phyloP scores from a whole-genome alignment of 2,797 vertebrate species.

The Novumbra hubbsi region DNA sequence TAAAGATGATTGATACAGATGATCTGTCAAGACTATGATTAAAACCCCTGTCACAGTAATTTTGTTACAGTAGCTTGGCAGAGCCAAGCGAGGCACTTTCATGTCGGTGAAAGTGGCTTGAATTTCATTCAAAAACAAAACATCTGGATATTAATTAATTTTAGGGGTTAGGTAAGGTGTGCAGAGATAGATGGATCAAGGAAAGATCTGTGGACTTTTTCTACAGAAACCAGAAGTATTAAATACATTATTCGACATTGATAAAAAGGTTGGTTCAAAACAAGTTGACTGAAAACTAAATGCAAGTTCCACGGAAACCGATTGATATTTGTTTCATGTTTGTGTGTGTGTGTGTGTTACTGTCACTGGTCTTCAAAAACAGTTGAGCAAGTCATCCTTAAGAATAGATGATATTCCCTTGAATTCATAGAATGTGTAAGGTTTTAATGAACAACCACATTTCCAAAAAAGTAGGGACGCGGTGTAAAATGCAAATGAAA shows the following conservation, averaged over 20 bases:
- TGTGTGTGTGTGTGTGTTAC: slow-evolving; percentile 3
- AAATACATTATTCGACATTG: slow-evolving; percentile 2
- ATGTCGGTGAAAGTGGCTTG: slow-evolving; percentile 36
- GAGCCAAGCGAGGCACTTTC: slow-evolving; percentile 40
- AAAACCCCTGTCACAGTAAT: slow-evolving; percentile 66
- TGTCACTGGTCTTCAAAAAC: slow-evolving; percentile 36
- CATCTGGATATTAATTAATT: slow-evolving; percentile 43
- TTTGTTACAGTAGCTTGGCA: slow-evolving; percentile 42
- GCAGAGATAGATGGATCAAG: background rate
- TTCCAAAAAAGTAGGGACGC: too few relatives aligned
- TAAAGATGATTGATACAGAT: slow-evolving; percentile 65
- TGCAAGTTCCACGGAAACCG: background rate
- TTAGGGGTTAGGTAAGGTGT: slow-evolving; percentile 23
- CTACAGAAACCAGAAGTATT: background rate
- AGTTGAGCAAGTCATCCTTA: slow-evolving; percentile 54
- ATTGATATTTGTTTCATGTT: slow-evolving; percentile 22
- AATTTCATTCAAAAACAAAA: slow-evolving; percentile 43
- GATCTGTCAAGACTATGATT: slow-evolving; percentile 63
- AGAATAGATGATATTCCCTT: slow-evolving; percentile 24
- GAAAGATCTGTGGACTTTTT: background rate
- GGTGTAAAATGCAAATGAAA: too few relatives aligned
- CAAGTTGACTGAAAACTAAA: slow-evolving; percentile 23
- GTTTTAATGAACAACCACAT: too few relatives aligned
- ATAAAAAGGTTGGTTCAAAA: slow-evolving; percentile 9
- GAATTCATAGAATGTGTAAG: slow-evolving; percentile 26